Evolutionary conservation across 64 coral and sea anemone species (phyloP).

Genomic region (Porites lutea): DNA sequence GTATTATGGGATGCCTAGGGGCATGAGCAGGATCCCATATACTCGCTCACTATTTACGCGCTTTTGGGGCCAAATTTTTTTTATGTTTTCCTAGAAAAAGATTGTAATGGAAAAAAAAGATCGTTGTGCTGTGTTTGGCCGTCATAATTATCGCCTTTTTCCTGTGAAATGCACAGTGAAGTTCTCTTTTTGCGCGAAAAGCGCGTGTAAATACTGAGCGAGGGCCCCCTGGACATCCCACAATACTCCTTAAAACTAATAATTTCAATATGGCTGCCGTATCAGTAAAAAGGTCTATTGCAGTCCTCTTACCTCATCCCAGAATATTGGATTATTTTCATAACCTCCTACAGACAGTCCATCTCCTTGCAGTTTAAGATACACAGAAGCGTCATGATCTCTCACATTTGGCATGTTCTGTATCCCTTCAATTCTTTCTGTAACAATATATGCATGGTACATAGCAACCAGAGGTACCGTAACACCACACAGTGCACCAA

Average conservation of each 20-base stretch:
- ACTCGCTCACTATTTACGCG: too few species aligned
- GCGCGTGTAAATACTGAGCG: too few species aligned
- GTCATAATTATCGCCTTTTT: too few species aligned
- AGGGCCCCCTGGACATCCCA: too few species aligned
- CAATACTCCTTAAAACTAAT: neutral
- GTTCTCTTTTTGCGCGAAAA: too few species aligned
- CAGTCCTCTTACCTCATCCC: constrained; percentile 83
- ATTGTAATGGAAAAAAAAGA: too few species aligned
- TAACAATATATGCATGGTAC: constrained; percentile 98
- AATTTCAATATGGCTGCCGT: neutral
- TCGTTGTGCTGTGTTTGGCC: too few species aligned
- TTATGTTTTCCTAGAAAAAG: too few species aligned
- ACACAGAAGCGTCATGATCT: constrained; percentile 94
- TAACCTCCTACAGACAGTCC: constrained; percentile 96
- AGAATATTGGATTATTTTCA: constrained; percentile 96
- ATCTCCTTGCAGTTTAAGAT: constrained; percentile 98
- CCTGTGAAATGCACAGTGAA: too few species aligned
- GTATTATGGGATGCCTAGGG: too few species aligned
- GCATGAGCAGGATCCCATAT: too few species aligned
- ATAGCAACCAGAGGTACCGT: constrained; percentile 92
- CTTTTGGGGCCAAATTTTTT: too few species aligned
- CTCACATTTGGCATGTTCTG: constrained; percentile 98
- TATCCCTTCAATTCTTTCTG: constrained; percentile 95
- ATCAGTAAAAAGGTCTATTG: neutral
- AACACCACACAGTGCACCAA: constrained; percentile 80